phyloP scores from a whole-genome alignment of 2,888 invertebrate species.

The Sinelater perroti region DNA sequence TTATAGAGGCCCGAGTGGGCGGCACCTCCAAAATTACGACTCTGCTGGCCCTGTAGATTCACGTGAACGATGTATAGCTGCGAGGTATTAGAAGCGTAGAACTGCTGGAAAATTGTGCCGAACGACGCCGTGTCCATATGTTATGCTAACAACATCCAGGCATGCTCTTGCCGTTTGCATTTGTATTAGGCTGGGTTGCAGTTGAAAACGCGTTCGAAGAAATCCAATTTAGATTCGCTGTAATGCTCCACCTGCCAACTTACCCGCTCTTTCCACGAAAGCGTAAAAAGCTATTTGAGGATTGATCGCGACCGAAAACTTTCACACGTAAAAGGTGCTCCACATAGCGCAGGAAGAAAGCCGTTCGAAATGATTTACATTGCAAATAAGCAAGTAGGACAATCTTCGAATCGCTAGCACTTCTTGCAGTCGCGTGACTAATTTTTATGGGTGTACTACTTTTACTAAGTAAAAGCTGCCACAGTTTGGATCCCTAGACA shows the following conservation, averaged over 20 bases:
- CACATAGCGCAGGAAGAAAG: slow-evolving; percentile 8
- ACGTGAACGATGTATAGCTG: not conserved
- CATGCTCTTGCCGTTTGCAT: not conserved
- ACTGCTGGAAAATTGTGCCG: not conserved
- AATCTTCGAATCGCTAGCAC: too few relatives aligned
- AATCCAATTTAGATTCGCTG: not conserved
- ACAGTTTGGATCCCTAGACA: too few relatives aligned
- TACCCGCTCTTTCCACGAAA: too few relatives aligned
- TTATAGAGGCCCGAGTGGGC: slow-evolving; percentile 37
- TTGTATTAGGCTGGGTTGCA: not conserved
- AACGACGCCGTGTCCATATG: not conserved
- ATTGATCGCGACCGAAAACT: slow-evolving; percentile 4
- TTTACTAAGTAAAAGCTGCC: too few relatives aligned
- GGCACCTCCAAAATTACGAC: slow-evolving; percentile 35
- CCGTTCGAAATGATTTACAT: slow-evolving; percentile 1
- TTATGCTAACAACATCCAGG: not conserved
- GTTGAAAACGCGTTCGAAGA: not conserved
- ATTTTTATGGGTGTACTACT: too few relatives aligned
- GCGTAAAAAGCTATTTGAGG: not conserved
- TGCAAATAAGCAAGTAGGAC: slow-evolving; percentile 8
- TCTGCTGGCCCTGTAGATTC: slow-evolving; percentile 13
- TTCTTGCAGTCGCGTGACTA: too few relatives aligned
- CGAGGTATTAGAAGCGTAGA: slow-evolving; percentile 3
- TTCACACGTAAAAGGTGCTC: slow-evolving; percentile 17
- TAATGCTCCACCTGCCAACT: not conserved